These are phyloP conservation scores for Petrocephalus schoutedeni DNA, from an alignment of 2,797 vertebrate genomes.

Conservation along the genomic window DNA sequence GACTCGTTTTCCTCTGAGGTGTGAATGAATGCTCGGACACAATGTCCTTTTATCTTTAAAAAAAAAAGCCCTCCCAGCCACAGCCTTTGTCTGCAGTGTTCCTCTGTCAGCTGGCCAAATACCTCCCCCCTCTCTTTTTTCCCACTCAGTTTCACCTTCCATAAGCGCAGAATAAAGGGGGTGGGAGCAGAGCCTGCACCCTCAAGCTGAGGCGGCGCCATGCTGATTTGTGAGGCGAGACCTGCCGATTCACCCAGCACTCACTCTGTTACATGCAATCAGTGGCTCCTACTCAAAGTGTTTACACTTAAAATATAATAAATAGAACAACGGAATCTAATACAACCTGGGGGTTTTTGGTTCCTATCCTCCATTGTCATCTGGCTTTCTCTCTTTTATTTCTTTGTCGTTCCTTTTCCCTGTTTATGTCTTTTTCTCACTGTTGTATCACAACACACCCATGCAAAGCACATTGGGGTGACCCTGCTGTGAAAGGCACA, in stretches of 20 bases:
- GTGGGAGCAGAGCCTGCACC: constrained; percentile 23
- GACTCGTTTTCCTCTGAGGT: constrained; percentile 11
- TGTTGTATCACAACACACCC: too few species aligned
- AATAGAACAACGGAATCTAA: constrained; percentile 21
- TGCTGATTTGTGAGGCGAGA: neutral
- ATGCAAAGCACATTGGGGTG: too few species aligned
- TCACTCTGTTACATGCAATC: constrained; percentile 55
- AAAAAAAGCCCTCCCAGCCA: neutral
- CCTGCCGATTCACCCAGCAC: constrained; percentile 39
- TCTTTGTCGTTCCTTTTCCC: too few species aligned
- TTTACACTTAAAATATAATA: neutral
- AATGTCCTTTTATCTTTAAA: constrained; percentile 18
- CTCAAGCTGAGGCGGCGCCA: neutral
- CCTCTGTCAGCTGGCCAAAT: neutral
- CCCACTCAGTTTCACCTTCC: constrained; percentile 39
- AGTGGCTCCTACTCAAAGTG: constrained; percentile 5
- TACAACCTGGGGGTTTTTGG: constrained; percentile 23
- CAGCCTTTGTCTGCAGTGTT: neutral
- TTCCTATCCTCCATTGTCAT: too few species aligned
- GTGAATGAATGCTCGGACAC: constrained; percentile 3
- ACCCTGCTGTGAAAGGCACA: too few species aligned
- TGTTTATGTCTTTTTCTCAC: too few species aligned
- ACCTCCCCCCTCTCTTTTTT: neutral
- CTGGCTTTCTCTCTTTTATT: too few species aligned
- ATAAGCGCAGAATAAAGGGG: constrained; percentile 47